Evolutionary conservation across 2,888 invertebrate species (phyloP).

Genomic region (Papilio demoleus): DNA sequence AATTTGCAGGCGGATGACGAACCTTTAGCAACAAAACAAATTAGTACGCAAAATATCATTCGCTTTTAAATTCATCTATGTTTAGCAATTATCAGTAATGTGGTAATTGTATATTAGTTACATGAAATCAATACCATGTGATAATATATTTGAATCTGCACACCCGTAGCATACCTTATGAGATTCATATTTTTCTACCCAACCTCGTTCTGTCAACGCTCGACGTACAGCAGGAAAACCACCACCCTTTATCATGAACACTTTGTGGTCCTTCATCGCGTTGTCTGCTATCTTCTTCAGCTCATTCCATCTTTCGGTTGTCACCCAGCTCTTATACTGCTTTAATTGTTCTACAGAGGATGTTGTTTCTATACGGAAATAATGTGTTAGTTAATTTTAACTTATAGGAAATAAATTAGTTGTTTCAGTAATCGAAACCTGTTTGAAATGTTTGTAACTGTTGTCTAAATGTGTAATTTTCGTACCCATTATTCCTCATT

Average conservation of each 20-base stretch:
- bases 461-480: background rate
- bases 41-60: too few species aligned
- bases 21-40: slow-evolving; percentile 54
- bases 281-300: slow-evolving; percentile 86
- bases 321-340: slow-evolving; percentile 83
- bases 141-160: too few species aligned
- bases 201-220: slow-evolving; percentile 87
- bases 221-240: slow-evolving; percentile 88
- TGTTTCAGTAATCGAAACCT: too few species aligned
- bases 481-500: too few species aligned
- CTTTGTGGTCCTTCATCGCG: slow-evolving; percentile 86
- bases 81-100: too few species aligned
- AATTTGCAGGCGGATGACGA: slow-evolving; percentile 66
- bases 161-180: slow-evolving; percentile 78
- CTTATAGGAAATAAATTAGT: background rate
- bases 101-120: background rate
- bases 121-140: too few species aligned
- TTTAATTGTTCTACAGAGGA: slow-evolving; percentile 73
- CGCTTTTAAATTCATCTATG: too few species aligned
- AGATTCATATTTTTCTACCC: slow-evolving; percentile 87
- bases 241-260: slow-evolving; percentile 88
- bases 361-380: slow-evolving; percentile 43
- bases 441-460: too few species aligned
- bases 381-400: background rate
- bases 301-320: slow-evolving; percentile 86